phyloP scores from a whole-genome alignment of 1,140 invertebrate genomes.

The Vanessa atalanta region DNA sequence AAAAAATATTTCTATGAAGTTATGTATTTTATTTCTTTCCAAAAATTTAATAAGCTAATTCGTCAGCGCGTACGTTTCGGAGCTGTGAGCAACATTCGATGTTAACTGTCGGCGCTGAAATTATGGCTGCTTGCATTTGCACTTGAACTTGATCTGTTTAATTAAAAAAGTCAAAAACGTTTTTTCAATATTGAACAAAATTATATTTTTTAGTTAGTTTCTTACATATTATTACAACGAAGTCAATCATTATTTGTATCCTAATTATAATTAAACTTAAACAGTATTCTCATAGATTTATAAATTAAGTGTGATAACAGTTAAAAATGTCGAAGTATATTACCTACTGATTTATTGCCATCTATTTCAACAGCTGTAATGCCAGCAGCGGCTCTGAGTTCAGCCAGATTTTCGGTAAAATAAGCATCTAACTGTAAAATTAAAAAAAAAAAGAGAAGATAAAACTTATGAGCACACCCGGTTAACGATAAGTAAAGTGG shows the following conservation, averaged over 20 bases:
- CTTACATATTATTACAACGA: no score
- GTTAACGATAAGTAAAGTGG: not conserved
- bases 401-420: constrained; percentile 64
- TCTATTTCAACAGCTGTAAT: constrained; percentile 64
- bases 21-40: constrained; percentile 50
- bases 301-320: no score
- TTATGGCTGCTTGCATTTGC: constrained; percentile 67
- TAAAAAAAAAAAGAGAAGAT: not conserved
- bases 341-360: constrained; percentile 54
- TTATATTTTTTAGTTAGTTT: no score
- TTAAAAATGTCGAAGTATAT: not conserved
- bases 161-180: constrained; percentile 16
- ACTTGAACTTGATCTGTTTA: constrained; percentile 60
- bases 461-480: no score
- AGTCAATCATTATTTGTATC: no score
- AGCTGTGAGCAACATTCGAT: constrained; percentile 58
- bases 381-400: constrained; percentile 64
- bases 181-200: not conserved
- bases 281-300: no score
- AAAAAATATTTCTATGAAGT: constrained; percentile 72
- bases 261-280: no score
- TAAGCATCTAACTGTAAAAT: constrained; percentile 61
- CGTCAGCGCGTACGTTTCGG: constrained; percentile 58
- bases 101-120: constrained; percentile 60
- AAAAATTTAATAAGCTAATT: constrained; percentile 14